Conservation (phyloP, 2,113 vertebrate genomes). For the Rhynchomys soricoides region DNA sequence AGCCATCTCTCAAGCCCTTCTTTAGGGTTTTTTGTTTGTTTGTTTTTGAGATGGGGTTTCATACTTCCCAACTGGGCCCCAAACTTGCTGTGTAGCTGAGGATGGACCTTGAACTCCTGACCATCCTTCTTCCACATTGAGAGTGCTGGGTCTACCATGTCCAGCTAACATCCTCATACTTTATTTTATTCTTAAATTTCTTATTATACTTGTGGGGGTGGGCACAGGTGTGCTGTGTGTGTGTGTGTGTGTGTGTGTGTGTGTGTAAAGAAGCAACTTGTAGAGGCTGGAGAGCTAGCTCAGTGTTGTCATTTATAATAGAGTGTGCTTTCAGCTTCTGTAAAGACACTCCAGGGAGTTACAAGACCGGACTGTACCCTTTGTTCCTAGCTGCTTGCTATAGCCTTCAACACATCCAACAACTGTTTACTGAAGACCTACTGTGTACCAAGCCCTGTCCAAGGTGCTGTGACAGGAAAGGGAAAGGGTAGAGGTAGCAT, state of each 20-base stretch:
- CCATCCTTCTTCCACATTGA: not conserved
- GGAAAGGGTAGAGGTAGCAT: not conserved
- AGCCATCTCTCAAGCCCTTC: too few relatives aligned
- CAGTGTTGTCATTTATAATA: not conserved
- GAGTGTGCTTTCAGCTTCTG: not conserved
- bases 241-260: not conserved
- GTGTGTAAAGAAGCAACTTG: not conserved
- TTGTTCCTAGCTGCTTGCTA: not conserved
- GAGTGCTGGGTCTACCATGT: not conserved
- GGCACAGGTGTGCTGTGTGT: not conserved
- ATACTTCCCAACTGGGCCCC: not conserved
- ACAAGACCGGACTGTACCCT: not conserved
- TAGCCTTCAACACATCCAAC: not conserved
- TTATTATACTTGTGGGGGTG: not conserved
- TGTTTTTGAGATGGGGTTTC: not conserved
- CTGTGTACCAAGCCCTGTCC: not conserved
- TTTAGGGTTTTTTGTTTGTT: not conserved
- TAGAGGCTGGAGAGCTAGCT: not conserved
- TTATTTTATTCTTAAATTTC: not conserved
- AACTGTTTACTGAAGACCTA: not conserved
- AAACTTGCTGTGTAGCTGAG: not conserved
- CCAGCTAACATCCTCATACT: not conserved
- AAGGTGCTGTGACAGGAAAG: not conserved
- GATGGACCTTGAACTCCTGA: not conserved
- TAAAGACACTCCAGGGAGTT: not conserved